Base-by-base conservation (phyloP, 2,113 vertebrate genomes). In the Muscicapa adusta region DNA sequence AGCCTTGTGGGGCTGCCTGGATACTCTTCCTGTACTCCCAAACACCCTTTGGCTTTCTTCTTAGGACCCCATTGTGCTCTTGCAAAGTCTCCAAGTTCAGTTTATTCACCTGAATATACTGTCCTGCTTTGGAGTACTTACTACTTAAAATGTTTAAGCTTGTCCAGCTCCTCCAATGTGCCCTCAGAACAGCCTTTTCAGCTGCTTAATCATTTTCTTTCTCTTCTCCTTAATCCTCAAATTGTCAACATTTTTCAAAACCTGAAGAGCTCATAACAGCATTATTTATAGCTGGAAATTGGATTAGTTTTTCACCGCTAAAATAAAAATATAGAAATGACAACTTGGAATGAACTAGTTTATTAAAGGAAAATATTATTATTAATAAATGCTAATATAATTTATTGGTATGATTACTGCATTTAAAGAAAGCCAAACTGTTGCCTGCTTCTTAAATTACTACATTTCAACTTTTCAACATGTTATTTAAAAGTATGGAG, bases 351-450 rank as follows among this genome's bases (percentile, higher is more conserved):
- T 9, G 3, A 87, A 76, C 8, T 62, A 50, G 34, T 85, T 91
- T 83, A 58, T 88, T 80, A 82, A 81, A 47, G n/a, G 36, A 66
- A 88, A 81, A 78, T 78, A 40, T 91, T 91, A 72, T 62, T 82
- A 68, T 36, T 75, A 78, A 77, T 83, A 88, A 80, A 77, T 87
- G 15, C 14, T 72, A 48, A 90, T 83, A 48, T 77, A 62, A 78
- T 78, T 90, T 94, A 53, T 92, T 81, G 38, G 6, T 63, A 31
- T 81, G 80, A 54, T 93, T 91, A n/a, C 23, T 53, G 14, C 24
- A 66, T 91, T 74, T 87, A 89, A 96, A 84, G 63, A 84, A 86
- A 95, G 36, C 16, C 42, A 81, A 90, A 26, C 60, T 84, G 29
- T 87, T 71, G 15, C 60, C 31, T 60, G 15, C 36, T 58, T 77